Evolutionary conservation across 2,888 invertebrate species (phyloP).

Genomic region (Philhelius pedissequus): DNA sequence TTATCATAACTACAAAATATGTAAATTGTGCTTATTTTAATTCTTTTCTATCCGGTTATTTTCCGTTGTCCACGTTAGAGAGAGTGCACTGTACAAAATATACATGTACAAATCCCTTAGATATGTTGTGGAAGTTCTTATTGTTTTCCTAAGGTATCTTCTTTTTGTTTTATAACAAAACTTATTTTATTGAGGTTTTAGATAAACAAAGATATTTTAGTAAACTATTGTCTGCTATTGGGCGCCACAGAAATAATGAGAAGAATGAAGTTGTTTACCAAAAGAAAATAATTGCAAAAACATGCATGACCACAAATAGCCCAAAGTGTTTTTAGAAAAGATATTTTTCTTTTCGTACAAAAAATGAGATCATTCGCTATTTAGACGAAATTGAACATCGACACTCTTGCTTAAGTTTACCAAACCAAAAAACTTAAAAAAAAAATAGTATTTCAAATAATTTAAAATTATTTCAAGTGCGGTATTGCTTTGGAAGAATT

Average conservation of each 20-base stretch:
- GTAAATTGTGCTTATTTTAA: no score
- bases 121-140: not conserved
- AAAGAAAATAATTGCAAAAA: not conserved
- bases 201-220: slow-evolving; percentile 11
- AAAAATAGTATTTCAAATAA: no score
- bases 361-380: not conserved
- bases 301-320: not conserved
- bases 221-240: slow-evolving; percentile 4
- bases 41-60: no score
- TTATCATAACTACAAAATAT: no score
- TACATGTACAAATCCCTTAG: not conserved
- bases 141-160: not conserved
- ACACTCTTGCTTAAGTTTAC: no score
- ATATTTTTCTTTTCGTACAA: not conserved
- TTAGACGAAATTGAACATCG: no score
- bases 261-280: not conserved
- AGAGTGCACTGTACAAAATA: no score
- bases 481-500: no score
- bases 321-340: not conserved
- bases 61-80: no score
- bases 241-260: not conserved
- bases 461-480: no score
- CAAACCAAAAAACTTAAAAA: no score
- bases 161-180: not conserved
- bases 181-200: not conserved